Base-by-base conservation (phyloP, 2,797 vertebrate species). In the Danio aesculapii region DNA sequence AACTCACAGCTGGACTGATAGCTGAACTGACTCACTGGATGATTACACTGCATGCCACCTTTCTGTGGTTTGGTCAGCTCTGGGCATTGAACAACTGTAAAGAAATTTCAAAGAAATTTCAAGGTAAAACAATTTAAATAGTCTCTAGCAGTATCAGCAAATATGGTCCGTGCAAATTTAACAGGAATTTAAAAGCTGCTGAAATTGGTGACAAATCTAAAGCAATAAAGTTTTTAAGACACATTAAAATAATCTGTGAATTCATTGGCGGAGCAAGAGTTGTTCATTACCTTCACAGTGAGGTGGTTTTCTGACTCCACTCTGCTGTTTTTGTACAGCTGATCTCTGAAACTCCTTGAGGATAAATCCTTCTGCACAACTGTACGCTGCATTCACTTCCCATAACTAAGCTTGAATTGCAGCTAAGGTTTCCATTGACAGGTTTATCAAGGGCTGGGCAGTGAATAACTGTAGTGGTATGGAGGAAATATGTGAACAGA, bases 381-480 rank as follows among this genome's bases (percentile, higher is more conserved):
- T 91, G 88, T n/a, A 96, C 95, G 39, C 8, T 88, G 83, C 96
- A 96, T 47, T 53, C 87, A 46, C 90, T 92, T 41, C 69, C 89
- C 43, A 92, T 95, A 66, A 88, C 89, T 76, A 92, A 92, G 75
- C 14, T 50, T 11, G 92, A 90, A 0, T 69, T 87, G 84, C 95
- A 96, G 84, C 6, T 89, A 75, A 91, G 47, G 5, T 8, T 0
- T 4, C 88, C 86, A 0, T 93, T 87, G 1, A 76, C 82, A 0
- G 88, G 88, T 16, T 39, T 57, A 55, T 64, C 82, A 83, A 91
- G 71, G 16, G 59, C 70, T 0, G 88, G 86, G 41, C 93, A 94
- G 39, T 84, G 86, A 49, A 93, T 86, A 72, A 84, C 93, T 95
- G 77, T n/a, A 88, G 72, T 9, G 53, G 70, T 39, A 53, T 16